Evolutionary conservation across 2,113 vertebrate species (phyloP), one percentile per base, ranked within the genome.

Genomic region (Choloepus hoffmanni): DNA sequence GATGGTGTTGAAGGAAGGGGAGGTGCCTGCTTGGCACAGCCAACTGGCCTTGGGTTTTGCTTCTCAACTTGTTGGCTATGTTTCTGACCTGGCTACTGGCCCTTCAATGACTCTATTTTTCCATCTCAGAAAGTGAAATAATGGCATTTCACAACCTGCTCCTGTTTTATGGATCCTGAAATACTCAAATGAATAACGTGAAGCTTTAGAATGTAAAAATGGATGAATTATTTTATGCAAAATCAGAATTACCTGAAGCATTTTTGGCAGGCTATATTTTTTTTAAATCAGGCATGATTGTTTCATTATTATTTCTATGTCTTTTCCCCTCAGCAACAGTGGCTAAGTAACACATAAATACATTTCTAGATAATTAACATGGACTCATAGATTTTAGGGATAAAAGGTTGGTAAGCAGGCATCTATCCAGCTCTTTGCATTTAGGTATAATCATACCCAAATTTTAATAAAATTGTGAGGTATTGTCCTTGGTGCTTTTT

Each of bases 201-300:
- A 94, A 85, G 48, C 24, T 76, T 82, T 82, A 62, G 33, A 40
- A 87, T 67, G n/a, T 40, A 92, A 87, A 90, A 89, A 85, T 12
- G 89, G 26, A 67, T 90, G 60, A 62, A 83, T 89, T 23, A 40
- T 55, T 68, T 63, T 13, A 70, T 28, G 28, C 26, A 55, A 85
- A 94, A 92, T 48, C n/a, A 72, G 53, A 96, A 89, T 92, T 76
- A 50, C 23, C 88, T 77, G 15, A 91, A 91, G 13, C 79, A 85
- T 73, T 85, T 26, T 92, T n/a, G 40, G 55, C 33, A 21, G 24
- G 26, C 36, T 65, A 16, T 63, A 88, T 26, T 70, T 19, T 43
- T 23, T 79, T 11, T 30, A 11, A 62, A 90, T 53, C 60, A 62
- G 73, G 8, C 2, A n/a, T 40, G 23, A 92, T 36, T 85, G 24